A percentile compares a stretch with the other conserved stretches of the same genome.
These are phyloP conservation scores for Neodiprion virginianus DNA, from an alignment of 1,140 invertebrate species.

Conservation along the genomic window DNA sequence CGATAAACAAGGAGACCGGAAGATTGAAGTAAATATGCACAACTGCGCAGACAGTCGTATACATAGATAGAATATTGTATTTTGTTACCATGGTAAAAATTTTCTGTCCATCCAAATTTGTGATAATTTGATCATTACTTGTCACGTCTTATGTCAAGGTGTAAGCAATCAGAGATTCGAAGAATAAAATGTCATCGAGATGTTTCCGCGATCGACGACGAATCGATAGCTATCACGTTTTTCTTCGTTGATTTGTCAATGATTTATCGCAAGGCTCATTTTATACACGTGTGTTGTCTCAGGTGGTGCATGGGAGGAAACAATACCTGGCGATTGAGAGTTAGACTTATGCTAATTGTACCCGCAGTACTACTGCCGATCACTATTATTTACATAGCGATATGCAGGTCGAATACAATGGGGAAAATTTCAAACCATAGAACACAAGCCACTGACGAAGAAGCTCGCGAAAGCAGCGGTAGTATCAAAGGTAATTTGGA, in stretches of 20 bases:
- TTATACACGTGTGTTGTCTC: background rate
- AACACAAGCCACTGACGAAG: background rate
- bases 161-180: too few species aligned
- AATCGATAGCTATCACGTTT: too few species aligned
- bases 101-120: background rate
- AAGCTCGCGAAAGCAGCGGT: background rate
- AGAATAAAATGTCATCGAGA: too few species aligned
- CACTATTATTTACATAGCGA: slow-evolving; percentile 50
- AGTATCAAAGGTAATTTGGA: background rate
- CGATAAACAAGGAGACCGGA: slow-evolving; percentile 54
- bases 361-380: slow-evolving; percentile 50
- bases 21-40: slow-evolving; percentile 48
- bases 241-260: too few species aligned
- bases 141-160: too few species aligned
- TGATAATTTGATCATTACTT: too few species aligned
- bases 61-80: slow-evolving; percentile 3
- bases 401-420: slow-evolving; percentile 43
- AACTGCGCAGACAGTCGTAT: background rate
- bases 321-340: slow-evolving; percentile 47
- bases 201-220: too few species aligned
- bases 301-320: slow-evolving; percentile 55
- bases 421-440: slow-evolving; percentile 34
- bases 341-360: slow-evolving; percentile 52
- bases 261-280: too few species aligned
- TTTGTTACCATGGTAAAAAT: slow-evolving; percentile 12